phyloP scores from a whole-genome alignment of 2,888 invertebrate genomes.

The Rotaria magnacalcarata region DNA sequence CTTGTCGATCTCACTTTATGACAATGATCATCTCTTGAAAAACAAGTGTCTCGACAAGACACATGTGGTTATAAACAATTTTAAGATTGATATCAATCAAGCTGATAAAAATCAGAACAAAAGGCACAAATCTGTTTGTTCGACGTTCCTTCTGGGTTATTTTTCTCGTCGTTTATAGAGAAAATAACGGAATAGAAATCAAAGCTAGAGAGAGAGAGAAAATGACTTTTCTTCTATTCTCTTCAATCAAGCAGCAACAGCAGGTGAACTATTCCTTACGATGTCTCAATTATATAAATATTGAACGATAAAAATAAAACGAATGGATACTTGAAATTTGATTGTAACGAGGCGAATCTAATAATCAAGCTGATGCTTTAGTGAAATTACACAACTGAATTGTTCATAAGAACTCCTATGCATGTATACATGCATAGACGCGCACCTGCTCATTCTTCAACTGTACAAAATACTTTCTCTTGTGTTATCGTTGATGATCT shows the following conservation, averaged over 20 bases:
- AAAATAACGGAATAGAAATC: not conserved
- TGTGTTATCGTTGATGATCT: not conserved
- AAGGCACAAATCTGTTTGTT: not conserved
- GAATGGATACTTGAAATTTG: not conserved
- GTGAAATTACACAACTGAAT: not conserved
- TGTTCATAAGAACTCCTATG: not conserved
- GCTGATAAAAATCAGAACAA: not conserved
- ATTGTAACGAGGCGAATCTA: conserved; percentile 8
- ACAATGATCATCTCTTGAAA: conserved; percentile 16
- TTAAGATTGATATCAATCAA: not conserved
- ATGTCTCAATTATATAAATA: conserved; percentile 26
- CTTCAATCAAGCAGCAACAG: not conserved
- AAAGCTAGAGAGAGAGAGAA: not conserved
- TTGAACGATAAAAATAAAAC: not conserved
- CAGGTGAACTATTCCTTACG: not conserved
- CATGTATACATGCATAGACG: not conserved
- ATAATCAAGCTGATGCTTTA: conserved; percentile 1
- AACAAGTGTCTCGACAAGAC: conserved; percentile 18
- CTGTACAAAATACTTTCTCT: not conserved
- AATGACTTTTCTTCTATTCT: not conserved
- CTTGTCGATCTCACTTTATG: conserved; percentile 11
- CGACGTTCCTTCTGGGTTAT: not conserved
- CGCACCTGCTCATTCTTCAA: not conserved
- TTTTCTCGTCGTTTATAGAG: not conserved
- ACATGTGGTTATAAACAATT: conserved; percentile 11